phyloP scores from a whole-genome alignment of 2,888 invertebrate species.

The Lacanobia wlatinum region DNA sequence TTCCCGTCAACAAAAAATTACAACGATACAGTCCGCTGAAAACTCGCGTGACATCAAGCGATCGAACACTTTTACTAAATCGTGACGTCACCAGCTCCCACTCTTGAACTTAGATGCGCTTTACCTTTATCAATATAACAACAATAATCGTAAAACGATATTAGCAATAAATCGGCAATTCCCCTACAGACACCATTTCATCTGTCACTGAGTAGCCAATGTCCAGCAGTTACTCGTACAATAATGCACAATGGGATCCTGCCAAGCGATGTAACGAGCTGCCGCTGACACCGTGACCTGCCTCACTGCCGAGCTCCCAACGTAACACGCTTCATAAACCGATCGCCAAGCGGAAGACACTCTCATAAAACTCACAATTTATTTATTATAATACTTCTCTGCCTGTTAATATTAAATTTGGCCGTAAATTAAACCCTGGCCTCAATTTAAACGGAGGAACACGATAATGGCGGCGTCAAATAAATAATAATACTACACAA shows the following conservation, averaged over 20 bases:
- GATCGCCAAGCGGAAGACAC: slow-evolving; percentile 45
- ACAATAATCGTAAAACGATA: background rate
- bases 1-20: too few relatives aligned
- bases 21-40: too few relatives aligned
- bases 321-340: slow-evolving; percentile 21
- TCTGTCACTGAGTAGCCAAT: background rate
- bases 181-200: background rate
- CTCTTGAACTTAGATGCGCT: too few relatives aligned
- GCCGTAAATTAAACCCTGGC: slow-evolving; percentile 50
- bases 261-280: slow-evolving; percentile 12
- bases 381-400: slow-evolving; percentile 6
- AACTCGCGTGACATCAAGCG: too few relatives aligned
- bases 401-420: slow-evolving; percentile 48
- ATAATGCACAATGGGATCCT: background rate
- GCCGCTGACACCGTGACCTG: slow-evolving; percentile 43
- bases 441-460: slow-evolving; percentile 37
- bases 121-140: too few relatives aligned
- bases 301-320: slow-evolving; percentile 42
- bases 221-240: background rate
- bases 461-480: slow-evolving; percentile 45
- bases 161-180: background rate
- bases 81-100: too few relatives aligned
- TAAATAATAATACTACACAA: slow-evolving; percentile 58
- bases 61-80: too few relatives aligned
- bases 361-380: slow-evolving; percentile 53